A percentile compares a stretch with the other conserved stretches of the same genome.
Conservation (phyloP, 2,113 vertebrate species). For the Cricetomys ansorgei region DNA sequence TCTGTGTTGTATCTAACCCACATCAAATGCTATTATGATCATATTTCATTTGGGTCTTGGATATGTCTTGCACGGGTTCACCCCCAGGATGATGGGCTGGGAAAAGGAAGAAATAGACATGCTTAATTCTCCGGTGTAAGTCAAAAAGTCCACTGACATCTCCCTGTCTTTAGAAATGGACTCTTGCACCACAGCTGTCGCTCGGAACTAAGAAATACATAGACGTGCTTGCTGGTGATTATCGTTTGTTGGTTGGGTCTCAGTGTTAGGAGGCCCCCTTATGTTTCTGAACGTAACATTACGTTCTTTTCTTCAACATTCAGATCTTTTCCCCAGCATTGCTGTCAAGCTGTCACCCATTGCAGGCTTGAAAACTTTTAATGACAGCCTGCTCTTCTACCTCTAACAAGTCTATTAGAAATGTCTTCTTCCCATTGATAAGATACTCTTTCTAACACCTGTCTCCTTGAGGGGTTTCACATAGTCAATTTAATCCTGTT, state of each 20-base stretch:
- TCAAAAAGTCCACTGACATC: background rate
- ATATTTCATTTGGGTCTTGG: background rate
- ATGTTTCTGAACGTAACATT: background rate
- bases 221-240: background rate
- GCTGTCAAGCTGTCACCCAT: constrained; percentile 42
- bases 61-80: background rate
- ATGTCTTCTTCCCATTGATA: background rate
- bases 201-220: background rate
- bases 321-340: background rate
- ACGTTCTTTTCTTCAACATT: background rate
- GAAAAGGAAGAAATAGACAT: background rate
- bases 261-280: background rate
- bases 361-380: background rate
- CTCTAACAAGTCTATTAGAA: constrained; percentile 23
- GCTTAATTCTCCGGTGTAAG: background rate
- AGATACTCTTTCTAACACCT: background rate
- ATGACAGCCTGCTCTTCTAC: background rate
- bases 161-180: background rate
- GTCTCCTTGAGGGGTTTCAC: background rate
- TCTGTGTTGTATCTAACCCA: background rate
- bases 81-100: background rate
- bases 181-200: background rate
- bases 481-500: constrained; percentile 17
- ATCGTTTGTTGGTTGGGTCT: constrained; percentile 9
- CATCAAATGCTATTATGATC: background rate